Evolutionary conservation across 2,888 invertebrate genomes (phyloP).

Genomic region (Saturnia pavonia): DNA sequence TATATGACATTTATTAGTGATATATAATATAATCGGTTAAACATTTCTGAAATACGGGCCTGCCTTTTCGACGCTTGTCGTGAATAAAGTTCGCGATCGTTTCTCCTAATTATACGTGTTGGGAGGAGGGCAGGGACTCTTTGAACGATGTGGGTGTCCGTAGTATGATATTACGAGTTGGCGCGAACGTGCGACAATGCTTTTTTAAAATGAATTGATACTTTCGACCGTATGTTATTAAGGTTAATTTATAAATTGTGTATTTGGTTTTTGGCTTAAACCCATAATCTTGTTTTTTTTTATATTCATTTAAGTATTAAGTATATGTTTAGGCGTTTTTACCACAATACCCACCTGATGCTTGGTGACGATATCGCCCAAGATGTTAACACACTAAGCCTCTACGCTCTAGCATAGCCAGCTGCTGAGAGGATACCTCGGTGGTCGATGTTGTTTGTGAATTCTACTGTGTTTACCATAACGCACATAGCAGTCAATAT

Average conservation of each 20-base stretch:
- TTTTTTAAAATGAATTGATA: conserved; percentile 53
- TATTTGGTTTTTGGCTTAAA: conserved; percentile 3
- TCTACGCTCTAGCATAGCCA: too few species aligned
- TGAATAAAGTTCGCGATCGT: conserved; percentile 73
- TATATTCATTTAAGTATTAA: too few species aligned
- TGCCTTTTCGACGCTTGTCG: conserved; percentile 79
- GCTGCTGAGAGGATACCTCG: too few species aligned
- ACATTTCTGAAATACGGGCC: conserved; percentile 67
- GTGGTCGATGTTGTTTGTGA: too few species aligned
- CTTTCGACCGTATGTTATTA: conserved; percentile 55
- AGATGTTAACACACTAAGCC: too few species aligned
- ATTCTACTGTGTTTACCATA: too few species aligned
- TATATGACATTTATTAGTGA: neutral
- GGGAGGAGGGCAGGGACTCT: conserved; percentile 62
- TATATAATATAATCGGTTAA: conserved; percentile 71
- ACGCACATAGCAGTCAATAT: too few species aligned
- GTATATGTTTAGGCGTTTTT: too few species aligned
- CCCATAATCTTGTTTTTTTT: neutral
- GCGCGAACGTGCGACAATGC: conserved; percentile 73
- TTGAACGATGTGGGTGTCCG: conserved; percentile 77
- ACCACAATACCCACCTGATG: too few species aligned
- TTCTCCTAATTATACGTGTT: conserved; percentile 77
- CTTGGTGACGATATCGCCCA: too few species aligned
- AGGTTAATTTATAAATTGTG: conserved; percentile 42
- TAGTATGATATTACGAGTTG: conserved; percentile 74